Evolutionary conservation across 2,113 vertebrate genomes (phyloP).

Genomic region (Sigmodon hispidus): DNA sequence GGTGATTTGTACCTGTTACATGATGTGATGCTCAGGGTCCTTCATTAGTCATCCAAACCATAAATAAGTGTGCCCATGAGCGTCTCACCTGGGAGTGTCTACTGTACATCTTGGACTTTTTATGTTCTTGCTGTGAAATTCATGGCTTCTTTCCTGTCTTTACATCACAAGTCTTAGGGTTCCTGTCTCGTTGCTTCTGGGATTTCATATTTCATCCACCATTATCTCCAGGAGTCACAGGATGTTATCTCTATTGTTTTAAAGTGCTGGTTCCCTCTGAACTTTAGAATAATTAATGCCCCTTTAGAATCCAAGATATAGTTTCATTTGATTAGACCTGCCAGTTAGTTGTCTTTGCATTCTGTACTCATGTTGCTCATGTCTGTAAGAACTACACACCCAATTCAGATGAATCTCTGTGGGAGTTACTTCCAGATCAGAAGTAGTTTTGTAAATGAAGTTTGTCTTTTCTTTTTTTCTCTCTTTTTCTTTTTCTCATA

Average conservation of each 20-base stretch:
- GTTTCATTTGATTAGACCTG: neutral
- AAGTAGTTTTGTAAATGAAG: neutral
- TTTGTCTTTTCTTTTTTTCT: neutral
- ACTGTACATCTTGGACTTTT: neutral
- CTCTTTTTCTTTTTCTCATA: neutral
- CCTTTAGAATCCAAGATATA: slow-evolving; percentile 60
- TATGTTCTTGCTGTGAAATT: neutral
- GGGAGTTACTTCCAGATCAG: neutral
- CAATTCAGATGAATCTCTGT: neutral
- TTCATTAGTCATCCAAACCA: neutral
- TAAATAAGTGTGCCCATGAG: neutral
- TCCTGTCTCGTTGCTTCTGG: neutral
- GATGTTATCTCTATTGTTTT: neutral
- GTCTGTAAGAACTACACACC: neutral
- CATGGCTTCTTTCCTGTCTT: neutral
- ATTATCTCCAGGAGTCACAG: neutral
- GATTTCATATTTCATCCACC: neutral
- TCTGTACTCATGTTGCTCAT: neutral
- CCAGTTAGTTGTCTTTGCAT: neutral
- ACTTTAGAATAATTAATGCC: neutral
- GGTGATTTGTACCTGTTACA: neutral
- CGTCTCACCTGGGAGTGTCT: neutral
- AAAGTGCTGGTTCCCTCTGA: neutral
- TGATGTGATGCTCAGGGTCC: neutral
- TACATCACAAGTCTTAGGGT: neutral